Base-by-base conservation (phyloP, 2,888 invertebrate species). In the Achlya flavicornis region DNA sequence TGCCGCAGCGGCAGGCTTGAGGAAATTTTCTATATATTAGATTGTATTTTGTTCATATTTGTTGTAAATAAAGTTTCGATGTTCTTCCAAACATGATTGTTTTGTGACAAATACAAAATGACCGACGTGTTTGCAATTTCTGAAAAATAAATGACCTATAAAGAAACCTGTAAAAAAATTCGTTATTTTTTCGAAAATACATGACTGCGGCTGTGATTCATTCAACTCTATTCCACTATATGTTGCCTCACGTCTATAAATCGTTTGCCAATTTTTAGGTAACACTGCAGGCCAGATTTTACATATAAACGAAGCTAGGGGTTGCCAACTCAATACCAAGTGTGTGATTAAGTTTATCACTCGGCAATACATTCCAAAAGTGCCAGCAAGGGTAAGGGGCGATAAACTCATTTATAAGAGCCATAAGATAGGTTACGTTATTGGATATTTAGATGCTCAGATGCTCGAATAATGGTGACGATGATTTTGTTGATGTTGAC, bases 301-400 rank as follows among this genome's bases (percentile, higher is more conserved):
- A 46, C 60, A 61, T 43, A 61, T 61, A 6, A 61, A 41, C 43
- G 8, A 19, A 61, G n/a, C 11, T 12, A 61, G 32, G 60, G 41
- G 35, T 60, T 60, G 59, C 43, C 43, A 41, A 61, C 32, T 61
- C 26, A 4, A 46, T 43, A 43, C 32, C 12, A 43, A 35, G 19
- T 41, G 14, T 43, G 7, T 6, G 19, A 43, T 41, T 38, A 41
- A 43, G 60, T 60, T 41, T 16, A 19, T 19, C 43, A 38, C 38
- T 60, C n/a, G 38, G 38, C 58, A 58, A 33, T 35, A 6, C 58
- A 58, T 48, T 46, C 4, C 46, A 48, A 48, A 48, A 48, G 48
- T 16, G 16, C 48, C 16, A 16, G 48, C 16, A 8, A 48, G 48
- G 48, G 6, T 3, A 16, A 1, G 7, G 16, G 48, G 4, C 48